These are phyloP conservation scores for Escarpia spicata DNA, from an alignment of 2,888 invertebrate species.

Conservation along the genomic window DNA sequence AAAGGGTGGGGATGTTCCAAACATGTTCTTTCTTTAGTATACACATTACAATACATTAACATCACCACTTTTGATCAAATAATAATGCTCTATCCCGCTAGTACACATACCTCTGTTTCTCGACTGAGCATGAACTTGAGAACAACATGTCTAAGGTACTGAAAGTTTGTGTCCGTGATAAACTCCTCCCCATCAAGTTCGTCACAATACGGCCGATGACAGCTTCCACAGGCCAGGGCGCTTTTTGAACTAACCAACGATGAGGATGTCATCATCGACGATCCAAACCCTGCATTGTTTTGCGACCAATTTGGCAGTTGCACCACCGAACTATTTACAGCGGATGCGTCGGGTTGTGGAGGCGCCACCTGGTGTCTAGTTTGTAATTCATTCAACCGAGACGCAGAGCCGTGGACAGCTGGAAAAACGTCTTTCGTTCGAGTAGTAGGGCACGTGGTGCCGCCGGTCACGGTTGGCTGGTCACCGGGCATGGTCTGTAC, in stretches of 20 bases:
- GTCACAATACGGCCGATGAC: constrained; percentile 17
- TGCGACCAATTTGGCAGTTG: constrained; percentile 4
- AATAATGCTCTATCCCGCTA: neutral
- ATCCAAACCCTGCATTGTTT: constrained; percentile 4
- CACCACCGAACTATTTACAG: neutral
- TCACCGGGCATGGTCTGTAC: constrained; percentile 66
- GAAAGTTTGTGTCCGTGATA: constrained; percentile 76
- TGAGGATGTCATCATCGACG: neutral
- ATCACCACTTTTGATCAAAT: neutral
- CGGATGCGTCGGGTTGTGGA: neutral
- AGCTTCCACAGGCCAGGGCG: neutral
- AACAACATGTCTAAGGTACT: constrained; percentile 91
- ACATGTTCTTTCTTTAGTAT: too few relatives aligned
- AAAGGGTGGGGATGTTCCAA: too few relatives aligned
- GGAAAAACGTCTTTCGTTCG: neutral
- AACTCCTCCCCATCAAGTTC: constrained; percentile 26
- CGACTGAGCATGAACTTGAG: constrained; percentile 90
- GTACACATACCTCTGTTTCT: constrained; percentile 73
- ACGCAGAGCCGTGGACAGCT: neutral
- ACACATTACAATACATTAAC: neutral
- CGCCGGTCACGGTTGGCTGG: constrained; percentile 24
- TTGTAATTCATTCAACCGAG: neutral
- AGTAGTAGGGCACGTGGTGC: neutral
- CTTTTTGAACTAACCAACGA: neutral
- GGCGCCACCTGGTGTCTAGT: neutral